Base-by-base conservation (phyloP, 2,797 vertebrate species). In the Chaetodon trifasciatus region DNA sequence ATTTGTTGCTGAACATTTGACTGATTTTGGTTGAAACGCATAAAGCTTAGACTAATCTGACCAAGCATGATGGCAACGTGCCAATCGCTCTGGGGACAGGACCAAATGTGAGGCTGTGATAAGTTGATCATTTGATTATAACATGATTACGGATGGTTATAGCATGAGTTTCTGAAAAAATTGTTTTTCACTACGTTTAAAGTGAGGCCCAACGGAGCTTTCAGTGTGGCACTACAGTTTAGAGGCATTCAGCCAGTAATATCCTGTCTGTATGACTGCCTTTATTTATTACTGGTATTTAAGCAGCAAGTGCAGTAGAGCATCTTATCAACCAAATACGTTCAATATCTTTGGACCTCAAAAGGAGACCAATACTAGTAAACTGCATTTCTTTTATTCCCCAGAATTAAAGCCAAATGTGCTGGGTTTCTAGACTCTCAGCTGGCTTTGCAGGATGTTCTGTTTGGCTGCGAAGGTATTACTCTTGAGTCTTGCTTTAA, bases 11-110 rank as follows among this genome's bases (percentile, higher is more conserved):
- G 17, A 46, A 47, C 28, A 40, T 69, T 78, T 71, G 37, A 74
- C 15, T 55, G 19, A 66, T n/a, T 72, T 13, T 12, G 19, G 15
- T 15, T 76, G 4, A 58, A 70, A 74, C 49, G 24, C 50, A 52
- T 69, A 12, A 78, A 69, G 70, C 46, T 40, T 58, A 1, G 15
- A 53, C 50, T 63, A 62, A 76, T 83, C 67, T 57, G 19, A 64
- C 40, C 52, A 55, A 37, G 55, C 55, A 61, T 39, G 5, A 49
- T 23, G 50, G 55, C 62, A 47, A 49, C 69, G 69, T 16, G 42
- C 40, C 64, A 56, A 6, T 55, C 3, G 37, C 5, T 58, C 58
- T 56, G 57, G 13, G 23, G 21, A 40, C 40, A 8, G 19, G 32
- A 55, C 55, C 37, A 69, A 71, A 35, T 57, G 7, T 8, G 7